Conservation (phyloP, 2,113 vertebrate species). For the Edolisoma coerulescens region DNA sequence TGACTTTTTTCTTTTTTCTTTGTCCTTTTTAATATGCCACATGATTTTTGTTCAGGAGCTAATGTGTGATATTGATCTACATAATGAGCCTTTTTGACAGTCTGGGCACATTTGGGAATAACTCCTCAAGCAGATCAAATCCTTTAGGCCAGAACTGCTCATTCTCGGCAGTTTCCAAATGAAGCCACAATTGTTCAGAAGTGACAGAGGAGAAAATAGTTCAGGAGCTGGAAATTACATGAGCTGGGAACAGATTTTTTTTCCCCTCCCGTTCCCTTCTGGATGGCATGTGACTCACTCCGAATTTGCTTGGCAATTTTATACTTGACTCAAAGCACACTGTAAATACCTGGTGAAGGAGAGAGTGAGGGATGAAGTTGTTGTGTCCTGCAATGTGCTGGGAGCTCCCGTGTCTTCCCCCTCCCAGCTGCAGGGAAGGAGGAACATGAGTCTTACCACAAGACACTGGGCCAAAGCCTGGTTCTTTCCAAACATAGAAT, state of each 20-base stretch:
- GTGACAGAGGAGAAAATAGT: slow-evolving; percentile 27
- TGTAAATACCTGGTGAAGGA: neutral
- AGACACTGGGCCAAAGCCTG: neutral
- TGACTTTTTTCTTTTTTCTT: neutral
- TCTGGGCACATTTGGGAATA: slow-evolving; percentile 21
- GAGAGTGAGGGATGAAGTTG: neutral
- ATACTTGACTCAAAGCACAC: neutral
- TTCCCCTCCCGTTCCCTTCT: neutral
- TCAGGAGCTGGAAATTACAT: slow-evolving; percentile 13
- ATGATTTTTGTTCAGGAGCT: slow-evolving; percentile 2
- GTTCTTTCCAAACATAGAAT: accelerated
- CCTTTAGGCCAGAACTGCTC: slow-evolving; percentile 37
- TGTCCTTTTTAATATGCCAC: neutral
- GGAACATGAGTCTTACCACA: neutral
- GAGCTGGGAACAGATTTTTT: neutral
- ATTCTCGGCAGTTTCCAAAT: neutral
- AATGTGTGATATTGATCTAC: slow-evolving; percentile 25
- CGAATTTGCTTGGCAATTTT: neutral
- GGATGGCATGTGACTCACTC: neutral
- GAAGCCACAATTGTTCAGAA: slow-evolving; percentile 28
- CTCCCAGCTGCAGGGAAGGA: neutral
- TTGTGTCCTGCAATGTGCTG: neutral
- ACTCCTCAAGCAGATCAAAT: slow-evolving; percentile 29
- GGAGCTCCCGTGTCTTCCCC: neutral
- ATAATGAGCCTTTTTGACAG: slow-evolving; percentile 47